These are phyloP conservation scores for Acleris holmiana DNA, from an alignment of 2,888 invertebrate species.

Conservation along the genomic window DNA sequence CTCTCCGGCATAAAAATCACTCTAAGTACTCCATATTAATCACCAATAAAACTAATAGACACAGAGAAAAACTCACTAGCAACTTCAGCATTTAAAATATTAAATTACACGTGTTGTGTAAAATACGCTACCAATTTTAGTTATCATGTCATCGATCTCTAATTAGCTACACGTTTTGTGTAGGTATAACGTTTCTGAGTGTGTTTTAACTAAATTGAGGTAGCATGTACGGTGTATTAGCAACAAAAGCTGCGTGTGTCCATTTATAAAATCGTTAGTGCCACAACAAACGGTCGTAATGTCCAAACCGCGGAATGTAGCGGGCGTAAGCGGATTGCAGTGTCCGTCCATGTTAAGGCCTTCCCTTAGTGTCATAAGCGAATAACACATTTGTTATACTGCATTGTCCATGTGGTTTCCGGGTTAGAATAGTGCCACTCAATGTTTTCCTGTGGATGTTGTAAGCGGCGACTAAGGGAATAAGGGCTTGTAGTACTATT, in stretches of 20 bases:
- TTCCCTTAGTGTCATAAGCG: constrained; percentile 4
- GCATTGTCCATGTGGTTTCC: too few relatives aligned
- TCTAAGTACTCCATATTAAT: too few relatives aligned
- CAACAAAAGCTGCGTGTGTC: constrained; percentile 43
- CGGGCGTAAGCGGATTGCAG: constrained; percentile 55
- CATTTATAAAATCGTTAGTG: constrained; percentile 60
- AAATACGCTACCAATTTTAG: neutral
- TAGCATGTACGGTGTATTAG: constrained; percentile 48
- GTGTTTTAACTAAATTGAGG: constrained; percentile 11
- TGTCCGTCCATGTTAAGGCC: constrained; percentile 19
- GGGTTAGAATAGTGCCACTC: too few relatives aligned
- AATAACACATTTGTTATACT: neutral
- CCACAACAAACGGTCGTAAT: constrained; percentile 57
- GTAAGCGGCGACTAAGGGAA: too few relatives aligned
- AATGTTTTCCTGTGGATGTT: too few relatives aligned
- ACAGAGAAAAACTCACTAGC: too few relatives aligned
- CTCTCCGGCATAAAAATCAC: too few relatives aligned
- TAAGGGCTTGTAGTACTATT: too few relatives aligned
- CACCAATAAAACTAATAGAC: too few relatives aligned
- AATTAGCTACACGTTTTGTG: constrained; percentile 2
- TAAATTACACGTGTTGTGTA: neutral
- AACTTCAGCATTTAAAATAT: neutral
- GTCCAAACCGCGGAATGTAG: constrained; percentile 55
- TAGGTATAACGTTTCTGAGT: neutral
- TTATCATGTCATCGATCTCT: neutral